Percentiles rank a stretch among this genome's conserved stretches.
These are phyloP conservation scores for Corythoichthys intestinalis DNA, from an alignment of 2,113 vertebrate species.

Conservation along the genomic window DNA sequence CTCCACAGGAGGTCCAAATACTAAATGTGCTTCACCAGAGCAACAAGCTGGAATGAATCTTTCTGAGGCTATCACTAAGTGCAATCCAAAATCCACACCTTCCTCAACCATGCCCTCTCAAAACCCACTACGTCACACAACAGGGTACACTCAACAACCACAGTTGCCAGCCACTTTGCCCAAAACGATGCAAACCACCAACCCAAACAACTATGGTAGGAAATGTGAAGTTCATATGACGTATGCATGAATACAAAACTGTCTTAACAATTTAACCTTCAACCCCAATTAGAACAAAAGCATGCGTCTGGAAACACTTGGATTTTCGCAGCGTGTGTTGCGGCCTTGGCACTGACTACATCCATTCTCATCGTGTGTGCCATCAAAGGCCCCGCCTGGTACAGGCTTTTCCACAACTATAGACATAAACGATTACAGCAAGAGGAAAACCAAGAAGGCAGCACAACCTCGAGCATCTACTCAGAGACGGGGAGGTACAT, in stretches of 20 bases:
- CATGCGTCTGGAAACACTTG: conserved; percentile 75
- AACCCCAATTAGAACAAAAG: conserved; percentile 20
- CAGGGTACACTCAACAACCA: neutral
- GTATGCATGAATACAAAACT: neutral
- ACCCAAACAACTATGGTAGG: conserved; percentile 33
- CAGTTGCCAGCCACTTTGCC: neutral
- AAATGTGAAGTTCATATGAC: neutral
- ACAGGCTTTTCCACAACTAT: conserved; percentile 80
- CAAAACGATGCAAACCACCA: neutral
- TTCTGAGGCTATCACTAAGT: conserved; percentile 10
- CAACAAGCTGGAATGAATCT: conserved; percentile 19
- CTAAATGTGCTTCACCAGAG: conserved; percentile 43
- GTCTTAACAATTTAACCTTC: neutral
- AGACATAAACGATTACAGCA: conserved; percentile 77
- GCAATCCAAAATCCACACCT: conserved; percentile 3
- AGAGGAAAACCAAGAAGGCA: conserved; percentile 51
- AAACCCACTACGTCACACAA: neutral
- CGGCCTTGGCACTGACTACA: conserved; percentile 68
- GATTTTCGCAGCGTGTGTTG: conserved; percentile 79
- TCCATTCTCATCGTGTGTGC: conserved; percentile 76
- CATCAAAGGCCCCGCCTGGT: conserved; percentile 83
- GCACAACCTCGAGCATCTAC: conserved; percentile 48
- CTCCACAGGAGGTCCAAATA: conserved; percentile 18
- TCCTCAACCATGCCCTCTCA: neutral
- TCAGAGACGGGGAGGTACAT: conserved; percentile 25